A percentile compares a stretch with the other conserved stretches of the same genome.
These are phyloP conservation scores for Andrena fulva DNA, from an alignment of 2,888 invertebrate species.

Conservation along the genomic window DNA sequence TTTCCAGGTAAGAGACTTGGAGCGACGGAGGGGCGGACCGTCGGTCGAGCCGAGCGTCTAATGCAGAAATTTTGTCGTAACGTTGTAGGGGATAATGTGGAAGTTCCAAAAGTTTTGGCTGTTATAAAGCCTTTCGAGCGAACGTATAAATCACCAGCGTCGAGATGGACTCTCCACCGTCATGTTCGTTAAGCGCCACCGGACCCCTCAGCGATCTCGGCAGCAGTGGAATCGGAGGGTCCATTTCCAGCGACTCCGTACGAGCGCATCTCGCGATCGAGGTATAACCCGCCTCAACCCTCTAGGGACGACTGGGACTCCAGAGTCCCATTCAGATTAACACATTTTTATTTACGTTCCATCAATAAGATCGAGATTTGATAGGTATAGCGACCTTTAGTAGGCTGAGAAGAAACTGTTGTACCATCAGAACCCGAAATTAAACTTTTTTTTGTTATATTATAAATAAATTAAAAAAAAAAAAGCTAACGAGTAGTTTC, in stretches of 20 bases:
- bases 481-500: no score
- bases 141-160: slow-evolving; percentile 53
- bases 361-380: no score
- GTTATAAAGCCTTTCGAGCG: slow-evolving; percentile 65
- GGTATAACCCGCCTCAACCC: slow-evolving; percentile 85
- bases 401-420: no score
- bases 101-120: slow-evolving; percentile 75
- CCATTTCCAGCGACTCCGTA: slow-evolving; percentile 91
- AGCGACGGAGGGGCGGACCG: neutral
- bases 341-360: no score
- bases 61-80: neutral
- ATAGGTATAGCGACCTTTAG: no score
- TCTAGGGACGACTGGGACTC: no score
- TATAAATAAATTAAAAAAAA: no score
- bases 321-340: no score
- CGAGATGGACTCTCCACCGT: slow-evolving; percentile 91
- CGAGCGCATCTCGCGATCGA: slow-evolving; percentile 89
- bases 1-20: slow-evolving; percentile 74
- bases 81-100: slow-evolving; percentile 77
- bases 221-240: slow-evolving; percentile 91
- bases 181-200: slow-evolving; percentile 91
- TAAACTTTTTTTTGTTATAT: no score
- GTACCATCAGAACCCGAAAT: no score
- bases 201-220: slow-evolving; percentile 91
- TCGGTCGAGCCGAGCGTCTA: no score